Base-by-base conservation (phyloP, 1,140 invertebrate species). In the Coenobita brevimanus region DNA sequence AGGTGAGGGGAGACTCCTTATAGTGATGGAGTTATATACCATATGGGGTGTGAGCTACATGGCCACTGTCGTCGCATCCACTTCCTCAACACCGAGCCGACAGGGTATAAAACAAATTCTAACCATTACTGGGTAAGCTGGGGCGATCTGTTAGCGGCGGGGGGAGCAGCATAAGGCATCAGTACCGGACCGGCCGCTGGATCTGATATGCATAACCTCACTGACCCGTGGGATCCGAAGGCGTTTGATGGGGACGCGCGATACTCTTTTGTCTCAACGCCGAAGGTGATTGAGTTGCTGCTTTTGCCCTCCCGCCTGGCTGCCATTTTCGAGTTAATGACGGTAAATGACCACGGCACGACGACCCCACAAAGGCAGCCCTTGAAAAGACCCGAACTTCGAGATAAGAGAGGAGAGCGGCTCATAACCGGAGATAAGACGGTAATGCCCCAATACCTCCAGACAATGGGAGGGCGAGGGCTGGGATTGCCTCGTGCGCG, bases 201-300 rank as follows among this genome's bases (percentile, higher is more conserved):
- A 78, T 86, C 83, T 86, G 83, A 79, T 86, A 86, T 43, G 38
- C 83, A 79, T 86, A 64, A 79, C 57, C 50, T 75, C 46, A 4
- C 30, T n/a, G 69, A 83, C 82, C 82, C 27, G 46, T 24, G 21
- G 82, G 69, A 83, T 75, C 75, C 67, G 36, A 83, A 30, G 67
- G 50, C 69, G n/a, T 57, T 67, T 30, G 50, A 38, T 36, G 30
- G 67, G 4, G 67, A 83, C 82, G 33, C 33, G 82, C 67, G 75
- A 86, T 86, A 75, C 24, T 79, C 83, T 86, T 86, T 86, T 86
- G 83, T 86, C 83, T 86, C 83, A 79, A 41, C 41, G 73, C 60
- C 54, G 24, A 75, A 62, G 75, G 75, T 79, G 83, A 86, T 86
- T 78, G 75, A 86, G 83, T 67, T 79, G 73, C 83, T 41, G 46